These are phyloP conservation scores for Pterophyllum scalare DNA, from an alignment of 2,113 vertebrate species.

Conservation along the genomic window DNA sequence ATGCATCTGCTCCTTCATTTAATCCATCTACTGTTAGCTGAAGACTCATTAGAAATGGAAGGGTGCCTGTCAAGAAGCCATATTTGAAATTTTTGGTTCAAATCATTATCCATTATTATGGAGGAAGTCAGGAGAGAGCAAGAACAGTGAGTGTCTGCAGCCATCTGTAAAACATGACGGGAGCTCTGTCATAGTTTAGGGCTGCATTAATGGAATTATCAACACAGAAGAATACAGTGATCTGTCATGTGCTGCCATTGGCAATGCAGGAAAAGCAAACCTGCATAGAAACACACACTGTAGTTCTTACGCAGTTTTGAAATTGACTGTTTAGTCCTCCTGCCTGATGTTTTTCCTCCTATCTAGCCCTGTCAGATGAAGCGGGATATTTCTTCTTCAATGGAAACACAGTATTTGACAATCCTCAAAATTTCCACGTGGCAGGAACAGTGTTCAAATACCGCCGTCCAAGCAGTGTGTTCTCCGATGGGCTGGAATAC, in stretches of 20 bases:
- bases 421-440: slow-evolving; percentile 89
- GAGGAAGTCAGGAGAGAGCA: too few species aligned
- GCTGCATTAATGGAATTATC: too few species aligned
- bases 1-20: too few species aligned
- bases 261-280: background rate
- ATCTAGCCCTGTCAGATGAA: slow-evolving; percentile 88
- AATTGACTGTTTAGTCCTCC: background rate
- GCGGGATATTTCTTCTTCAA: slow-evolving; percentile 90
- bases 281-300: background rate
- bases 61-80: too few species aligned
- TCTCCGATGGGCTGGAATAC: slow-evolving; percentile 89
- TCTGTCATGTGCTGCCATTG: background rate
- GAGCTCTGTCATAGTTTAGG: too few species aligned
- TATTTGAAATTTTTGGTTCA: too few species aligned
- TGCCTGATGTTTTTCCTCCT: background rate
- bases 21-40: too few species aligned
- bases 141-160: too few species aligned
- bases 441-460: slow-evolving; percentile 91
- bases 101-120: too few species aligned
- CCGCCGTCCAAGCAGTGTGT: slow-evolving; percentile 82
- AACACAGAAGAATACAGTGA: background rate
- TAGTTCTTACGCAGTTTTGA: background rate
- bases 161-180: too few species aligned
- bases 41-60: too few species aligned
- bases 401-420: slow-evolving; percentile 87